Base-by-base conservation (phyloP, 2,888 invertebrate genomes). In the Acronicta alni region DNA sequence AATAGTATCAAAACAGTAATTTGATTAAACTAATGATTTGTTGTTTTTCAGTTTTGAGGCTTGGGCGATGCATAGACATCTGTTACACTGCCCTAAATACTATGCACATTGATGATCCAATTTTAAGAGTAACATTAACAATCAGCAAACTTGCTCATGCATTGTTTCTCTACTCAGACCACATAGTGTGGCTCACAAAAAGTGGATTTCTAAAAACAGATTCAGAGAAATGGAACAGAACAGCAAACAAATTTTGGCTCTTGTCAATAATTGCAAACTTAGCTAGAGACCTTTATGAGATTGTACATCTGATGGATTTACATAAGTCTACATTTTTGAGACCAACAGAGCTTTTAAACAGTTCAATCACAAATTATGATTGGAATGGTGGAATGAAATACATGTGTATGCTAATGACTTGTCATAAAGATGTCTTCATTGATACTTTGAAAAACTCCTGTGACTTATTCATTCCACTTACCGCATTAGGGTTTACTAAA, bases 381-480 rank as follows among this genome's bases (percentile, higher is more conserved):
- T 72, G 88, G 41, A 76, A 78, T 42, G 77, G 79, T 46, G 81
- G 81, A 53, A 55, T 88, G 9, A 91, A 82, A 71, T 85, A 93
- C 78, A 58, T 87, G 26, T 89, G 80, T 58, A 77, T 84, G 59
- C 52, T 93, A 41, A 66, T 91, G 7, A 84, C 80, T 64, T 94
- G 91, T 74, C 92, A 89, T 74, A 96, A 96, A 79, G 96, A 96
- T 86, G 93, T 98, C 10, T 94, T 97, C 57, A 94, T 98, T 67
- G 98, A 99, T 89, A 96, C 97, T 0, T 82, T 97, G 6, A 98
- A 98, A 87, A 98, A 99, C 93, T 90, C 95, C 9, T 98, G 98
- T 91, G 98, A 99, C 89, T 88, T 98, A 56, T 97, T 98, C 78
- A 97, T 99, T 83, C 98, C 98, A 0, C 89, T 98, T 65, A 96